Evolutionary conservation across 1,140 invertebrate species (phyloP), one percentile per base, ranked within the genome.

Genomic region (Drosophila novamexicana): DNA sequence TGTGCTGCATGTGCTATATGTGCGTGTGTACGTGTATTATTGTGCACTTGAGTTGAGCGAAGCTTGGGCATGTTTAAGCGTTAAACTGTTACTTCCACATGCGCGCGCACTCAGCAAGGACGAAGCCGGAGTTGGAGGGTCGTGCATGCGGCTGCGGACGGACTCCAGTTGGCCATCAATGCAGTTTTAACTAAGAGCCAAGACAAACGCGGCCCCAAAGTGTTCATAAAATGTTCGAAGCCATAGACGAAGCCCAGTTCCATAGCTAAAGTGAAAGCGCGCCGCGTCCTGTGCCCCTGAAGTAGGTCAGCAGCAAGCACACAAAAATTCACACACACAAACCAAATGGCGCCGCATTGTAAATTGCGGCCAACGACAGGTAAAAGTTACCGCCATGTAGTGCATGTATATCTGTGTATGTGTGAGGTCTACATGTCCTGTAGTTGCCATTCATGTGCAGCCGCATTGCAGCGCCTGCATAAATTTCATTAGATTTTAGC

Each of bases 401-500:
- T 64, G 9, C 7, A 14, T 66, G 65, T 36, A 8, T 53, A 12
- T 37, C n/a, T 36, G 16, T 29, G 9, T 49, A 18, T 61, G 39
- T 67, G 36, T 59, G 34, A 59, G 65, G 39, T 75, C 37, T 67
- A 61, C 70, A 61, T 68, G 70, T 68, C 70, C 70, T 72, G 61
- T 67, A 69, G 71, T 69, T 67, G 50, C 75, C 61, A 73, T 85
- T 85, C 83, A 86, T 71, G 67, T 79, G 77, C 81, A 82, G 72
- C 82, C 76, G 83, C 82, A 86, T 68, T 86, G 82, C 82, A 88
- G 82, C 83, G 79, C 72, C 83, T 86, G 82, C 82, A 86, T 86
- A 88, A 86, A 86, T 86, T 86, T 86, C 82, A 86, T 86, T 86
- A 86, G 84, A 86, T 83, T 86, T 88, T 88, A 79, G 82, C 82